Evolutionary conservation across 2,888 invertebrate species (phyloP).

Genomic region (Pinctada fucata): DNA sequence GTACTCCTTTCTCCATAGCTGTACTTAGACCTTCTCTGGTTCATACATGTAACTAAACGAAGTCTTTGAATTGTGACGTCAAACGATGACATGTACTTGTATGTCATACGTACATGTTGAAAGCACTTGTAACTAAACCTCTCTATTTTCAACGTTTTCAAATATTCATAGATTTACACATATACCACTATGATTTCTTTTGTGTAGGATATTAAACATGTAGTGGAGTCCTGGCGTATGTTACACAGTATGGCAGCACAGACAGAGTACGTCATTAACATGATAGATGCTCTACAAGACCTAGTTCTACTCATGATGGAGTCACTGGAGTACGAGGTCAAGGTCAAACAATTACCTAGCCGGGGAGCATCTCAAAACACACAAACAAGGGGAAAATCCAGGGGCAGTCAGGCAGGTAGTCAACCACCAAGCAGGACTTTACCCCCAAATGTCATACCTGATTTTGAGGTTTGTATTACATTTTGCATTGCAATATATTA

Average conservation of each 20-base stretch:
- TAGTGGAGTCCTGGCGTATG: slow-evolving; percentile 72
- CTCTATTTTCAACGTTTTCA: no score
- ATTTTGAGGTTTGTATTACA: slow-evolving; percentile 25
- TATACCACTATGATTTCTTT: not conserved
- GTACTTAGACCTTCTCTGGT: no score
- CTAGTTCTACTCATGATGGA: slow-evolving; percentile 56
- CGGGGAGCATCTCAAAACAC: not conserved
- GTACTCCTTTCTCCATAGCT: no score
- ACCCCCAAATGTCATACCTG: slow-evolving; percentile 1
- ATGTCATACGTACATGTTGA: no score
- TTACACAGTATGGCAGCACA: slow-evolving; percentile 70
- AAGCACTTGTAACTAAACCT: no score
- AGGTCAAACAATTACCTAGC: not conserved
- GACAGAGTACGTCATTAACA: slow-evolving; percentile 68
- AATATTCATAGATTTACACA: no score
- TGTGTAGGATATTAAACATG: slow-evolving; percentile 52
- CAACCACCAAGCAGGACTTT: slow-evolving; percentile 7
- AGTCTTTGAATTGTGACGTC: no score
- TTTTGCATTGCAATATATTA: no score
- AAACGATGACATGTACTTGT: no score
- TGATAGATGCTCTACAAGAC: slow-evolving; percentile 67
- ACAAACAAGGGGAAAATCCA: not conserved
- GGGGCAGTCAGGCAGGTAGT: slow-evolving; percentile 12
- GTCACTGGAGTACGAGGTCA: slow-evolving; percentile 24
- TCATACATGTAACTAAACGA: no score